Conservation (phyloP, 1,140 invertebrate species). For the Drosophila busckii region DNA sequence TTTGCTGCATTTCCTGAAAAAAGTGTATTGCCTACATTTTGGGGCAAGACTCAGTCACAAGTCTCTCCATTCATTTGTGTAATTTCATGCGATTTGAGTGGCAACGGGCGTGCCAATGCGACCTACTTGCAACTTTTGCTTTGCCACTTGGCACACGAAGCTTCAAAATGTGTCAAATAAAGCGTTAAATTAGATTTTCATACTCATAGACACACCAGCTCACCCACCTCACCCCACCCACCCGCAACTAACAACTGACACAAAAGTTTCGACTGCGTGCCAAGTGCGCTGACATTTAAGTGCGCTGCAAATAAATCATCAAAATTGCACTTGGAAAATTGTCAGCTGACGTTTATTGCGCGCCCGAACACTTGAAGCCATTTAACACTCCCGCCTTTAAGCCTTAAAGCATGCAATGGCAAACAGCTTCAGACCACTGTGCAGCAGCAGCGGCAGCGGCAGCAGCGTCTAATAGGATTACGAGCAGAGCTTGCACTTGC, state of each 20-base stretch:
- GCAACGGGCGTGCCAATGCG: slow-evolving; percentile 28
- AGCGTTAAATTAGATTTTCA: slow-evolving; percentile 66
- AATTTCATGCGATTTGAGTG: slow-evolving; percentile 49
- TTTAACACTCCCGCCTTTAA: slow-evolving; percentile 20
- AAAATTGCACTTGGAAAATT: slow-evolving; percentile 44
- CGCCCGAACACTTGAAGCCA: slow-evolving; percentile 1
- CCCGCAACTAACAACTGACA: background rate
- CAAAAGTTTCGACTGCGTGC: slow-evolving; percentile 39
- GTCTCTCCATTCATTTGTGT: slow-evolving; percentile 29
- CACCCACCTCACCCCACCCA: slow-evolving; percentile 25
- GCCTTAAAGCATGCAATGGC: slow-evolving; percentile 42
- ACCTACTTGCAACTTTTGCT: slow-evolving; percentile 45
- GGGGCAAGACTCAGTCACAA: background rate
- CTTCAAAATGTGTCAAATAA: slow-evolving; percentile 67
- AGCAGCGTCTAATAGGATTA: slow-evolving; percentile 65
- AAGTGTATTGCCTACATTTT: slow-evolving; percentile 11
- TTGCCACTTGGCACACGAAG: slow-evolving; percentile 31
- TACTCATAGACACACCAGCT: slow-evolving; percentile 30
- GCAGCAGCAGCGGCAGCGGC: background rate
- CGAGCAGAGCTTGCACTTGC: slow-evolving; percentile 33
- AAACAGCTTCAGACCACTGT: background rate
- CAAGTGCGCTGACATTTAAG: slow-evolving; percentile 9
- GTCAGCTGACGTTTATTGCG: slow-evolving; percentile 57
- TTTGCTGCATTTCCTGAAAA: slow-evolving; percentile 40
- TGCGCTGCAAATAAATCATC: slow-evolving; percentile 48